Conservation (phyloP, 2,797 vertebrate species). For the Myotis vivesi region DNA sequence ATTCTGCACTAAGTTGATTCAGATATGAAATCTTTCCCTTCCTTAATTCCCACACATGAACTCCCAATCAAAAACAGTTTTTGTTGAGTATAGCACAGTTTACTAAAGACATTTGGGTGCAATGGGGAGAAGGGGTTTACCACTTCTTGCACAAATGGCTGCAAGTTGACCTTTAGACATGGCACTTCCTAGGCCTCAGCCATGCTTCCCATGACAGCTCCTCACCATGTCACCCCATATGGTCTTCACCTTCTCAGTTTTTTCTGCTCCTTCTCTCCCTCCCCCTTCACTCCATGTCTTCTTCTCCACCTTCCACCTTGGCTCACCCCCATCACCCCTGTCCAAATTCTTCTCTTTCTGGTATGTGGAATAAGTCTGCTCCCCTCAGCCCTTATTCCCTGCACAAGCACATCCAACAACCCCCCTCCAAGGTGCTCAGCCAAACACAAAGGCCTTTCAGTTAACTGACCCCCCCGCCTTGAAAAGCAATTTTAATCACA, state of each 20-base stretch:
- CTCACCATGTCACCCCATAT: background rate
- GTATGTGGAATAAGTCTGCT: background rate
- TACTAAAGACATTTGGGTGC: background rate
- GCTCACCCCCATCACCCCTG: background rate
- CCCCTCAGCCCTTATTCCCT: background rate
- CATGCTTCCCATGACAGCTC: background rate
- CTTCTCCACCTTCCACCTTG: background rate
- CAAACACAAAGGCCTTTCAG: background rate
- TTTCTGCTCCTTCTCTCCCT: background rate
- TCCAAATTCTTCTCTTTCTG: background rate
- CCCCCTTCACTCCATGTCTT: background rate
- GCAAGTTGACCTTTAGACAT: background rate
- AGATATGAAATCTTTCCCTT: background rate
- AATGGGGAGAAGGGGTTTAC: background rate
- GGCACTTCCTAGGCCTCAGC: background rate
- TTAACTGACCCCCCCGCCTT: background rate
- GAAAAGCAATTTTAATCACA: background rate
- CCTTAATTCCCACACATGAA: background rate
- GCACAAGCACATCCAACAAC: background rate
- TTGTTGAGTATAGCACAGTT: background rate
- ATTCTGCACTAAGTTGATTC: background rate
- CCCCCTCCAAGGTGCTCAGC: background rate
- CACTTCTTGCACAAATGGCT: background rate
- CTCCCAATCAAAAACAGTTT: background rate
- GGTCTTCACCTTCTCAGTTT: background rate